Conservation (phyloP, 2,888 invertebrate species). For the Actias luna region DNA sequence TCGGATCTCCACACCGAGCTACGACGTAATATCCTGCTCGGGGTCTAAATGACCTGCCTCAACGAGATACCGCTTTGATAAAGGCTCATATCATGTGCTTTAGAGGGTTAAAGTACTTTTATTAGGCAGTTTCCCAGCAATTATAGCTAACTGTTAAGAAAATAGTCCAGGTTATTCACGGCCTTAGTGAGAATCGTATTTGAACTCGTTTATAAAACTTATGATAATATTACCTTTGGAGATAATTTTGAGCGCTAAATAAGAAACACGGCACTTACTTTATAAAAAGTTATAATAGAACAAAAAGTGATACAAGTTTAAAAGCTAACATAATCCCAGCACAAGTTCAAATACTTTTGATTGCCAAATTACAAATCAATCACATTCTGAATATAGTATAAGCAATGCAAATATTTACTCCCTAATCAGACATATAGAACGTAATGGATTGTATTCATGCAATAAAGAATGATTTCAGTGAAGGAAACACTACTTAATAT, state of each 20-base stretch:
- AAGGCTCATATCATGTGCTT: constrained; percentile 44
- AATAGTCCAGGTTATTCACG: constrained; percentile 23
- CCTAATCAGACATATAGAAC: too few species aligned
- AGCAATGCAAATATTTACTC: too few species aligned
- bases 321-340: too few species aligned
- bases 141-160: constrained; percentile 32
- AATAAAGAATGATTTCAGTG: too few species aligned
- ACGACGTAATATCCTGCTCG: constrained; percentile 56
- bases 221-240: background rate
- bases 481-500: too few species aligned
- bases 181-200: constrained; percentile 25
- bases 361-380: too few species aligned
- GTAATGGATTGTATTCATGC: too few species aligned
- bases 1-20: constrained; percentile 18
- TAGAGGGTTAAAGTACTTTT: constrained; percentile 46
- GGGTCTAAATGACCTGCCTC: constrained; percentile 51
- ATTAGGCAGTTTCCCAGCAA: constrained; percentile 41
- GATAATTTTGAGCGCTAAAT: background rate
- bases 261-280: background rate
- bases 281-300: background rate
- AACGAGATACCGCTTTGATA: constrained; percentile 53
- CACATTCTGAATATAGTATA: too few species aligned
- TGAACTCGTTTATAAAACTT: constrained; percentile 22
- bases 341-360: too few species aligned
- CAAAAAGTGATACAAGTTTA: too few species aligned